These are phyloP conservation scores for Stegana nigrithorax DNA, from an alignment of 2,888 invertebrate genomes.

Conservation along the genomic window DNA sequence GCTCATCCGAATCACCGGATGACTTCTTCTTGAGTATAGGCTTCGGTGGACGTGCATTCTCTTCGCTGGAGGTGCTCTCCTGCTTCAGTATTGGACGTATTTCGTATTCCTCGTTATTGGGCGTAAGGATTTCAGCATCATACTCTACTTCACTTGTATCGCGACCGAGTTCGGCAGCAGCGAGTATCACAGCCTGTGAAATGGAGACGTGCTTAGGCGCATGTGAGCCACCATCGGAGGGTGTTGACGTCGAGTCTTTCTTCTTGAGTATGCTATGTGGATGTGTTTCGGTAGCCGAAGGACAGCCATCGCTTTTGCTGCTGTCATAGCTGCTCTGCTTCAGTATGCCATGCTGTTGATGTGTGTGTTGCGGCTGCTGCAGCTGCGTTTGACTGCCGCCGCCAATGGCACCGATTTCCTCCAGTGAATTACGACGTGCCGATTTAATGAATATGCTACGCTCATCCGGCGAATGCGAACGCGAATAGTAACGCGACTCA, in stretches of 20 bases:
- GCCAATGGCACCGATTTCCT: constrained; percentile 52
- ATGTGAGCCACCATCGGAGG: constrained; percentile 63
- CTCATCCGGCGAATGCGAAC: constrained; percentile 68
- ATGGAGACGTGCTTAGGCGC: constrained; percentile 68
- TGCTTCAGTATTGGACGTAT: constrained; percentile 86
- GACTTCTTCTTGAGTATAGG: constrained; percentile 91
- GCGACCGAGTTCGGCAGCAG: constrained; percentile 69
- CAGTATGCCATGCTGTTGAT: constrained; percentile 76
- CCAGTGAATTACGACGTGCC: constrained; percentile 67
- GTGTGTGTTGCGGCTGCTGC: constrained; percentile 17
- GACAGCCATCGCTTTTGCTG: constrained; percentile 74
- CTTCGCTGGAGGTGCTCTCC: constrained; percentile 73
- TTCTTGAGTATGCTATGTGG: constrained; percentile 81
- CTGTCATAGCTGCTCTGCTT: constrained; percentile 81
- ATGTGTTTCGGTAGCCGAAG: constrained; percentile 72
- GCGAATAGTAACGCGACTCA: constrained; percentile 71
- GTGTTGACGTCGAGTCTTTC: constrained; percentile 67
- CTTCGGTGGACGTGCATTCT: constrained; percentile 71
- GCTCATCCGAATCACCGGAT: constrained; percentile 78
- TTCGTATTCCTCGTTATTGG: constrained; percentile 70
- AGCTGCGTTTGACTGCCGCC: constrained; percentile 31
- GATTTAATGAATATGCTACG: constrained; percentile 67
- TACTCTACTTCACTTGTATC: constrained; percentile 54
- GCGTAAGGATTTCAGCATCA: constrained; percentile 28
- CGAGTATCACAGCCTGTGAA: constrained; percentile 68